Evolutionary conservation across 1,140 invertebrate genomes (phyloP).

Genomic region (Drosophila takahashii): DNA sequence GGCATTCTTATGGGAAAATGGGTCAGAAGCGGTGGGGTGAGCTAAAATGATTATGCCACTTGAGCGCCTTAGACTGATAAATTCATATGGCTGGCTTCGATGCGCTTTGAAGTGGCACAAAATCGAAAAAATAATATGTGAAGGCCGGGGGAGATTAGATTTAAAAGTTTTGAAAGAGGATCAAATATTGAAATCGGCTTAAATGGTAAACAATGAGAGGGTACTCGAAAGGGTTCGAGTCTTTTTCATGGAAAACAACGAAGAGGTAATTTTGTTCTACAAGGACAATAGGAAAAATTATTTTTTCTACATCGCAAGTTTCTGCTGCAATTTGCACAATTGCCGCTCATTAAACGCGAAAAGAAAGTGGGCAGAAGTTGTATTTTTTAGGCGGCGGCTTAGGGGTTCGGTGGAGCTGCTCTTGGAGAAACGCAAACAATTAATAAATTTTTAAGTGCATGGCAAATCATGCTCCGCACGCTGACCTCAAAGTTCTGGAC

Average conservation of each 20-base stretch:
- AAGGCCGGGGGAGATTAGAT: constrained; percentile 58
- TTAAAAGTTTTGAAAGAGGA: constrained; percentile 29
- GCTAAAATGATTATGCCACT: constrained; percentile 64
- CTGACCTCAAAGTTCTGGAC: constrained; percentile 53
- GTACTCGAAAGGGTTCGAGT: background rate
- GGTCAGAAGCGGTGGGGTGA: constrained; percentile 22
- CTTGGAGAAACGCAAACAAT: constrained; percentile 70
- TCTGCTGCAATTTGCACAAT: constrained; percentile 51
- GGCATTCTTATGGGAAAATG: constrained; percentile 11
- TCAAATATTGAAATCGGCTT: constrained; percentile 13
- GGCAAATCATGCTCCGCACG: constrained; percentile 64
- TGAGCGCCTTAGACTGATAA: constrained; percentile 69
- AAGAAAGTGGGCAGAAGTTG: constrained; percentile 2
- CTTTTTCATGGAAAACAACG: background rate
- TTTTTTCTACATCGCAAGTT: background rate
- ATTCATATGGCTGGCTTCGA: constrained; percentile 63
- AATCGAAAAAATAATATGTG: constrained; percentile 52
- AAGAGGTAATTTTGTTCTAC: background rate
- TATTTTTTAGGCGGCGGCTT: background rate
- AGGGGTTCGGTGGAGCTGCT: background rate
- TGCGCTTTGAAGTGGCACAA: constrained; percentile 69
- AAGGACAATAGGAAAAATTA: background rate
- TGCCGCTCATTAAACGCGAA: constrained; percentile 52
- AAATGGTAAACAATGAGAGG: constrained; percentile 2
- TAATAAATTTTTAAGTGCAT: constrained; percentile 80